Conservation (phyloP, 2,888 invertebrate genomes). For the Dynastes tityus region DNA sequence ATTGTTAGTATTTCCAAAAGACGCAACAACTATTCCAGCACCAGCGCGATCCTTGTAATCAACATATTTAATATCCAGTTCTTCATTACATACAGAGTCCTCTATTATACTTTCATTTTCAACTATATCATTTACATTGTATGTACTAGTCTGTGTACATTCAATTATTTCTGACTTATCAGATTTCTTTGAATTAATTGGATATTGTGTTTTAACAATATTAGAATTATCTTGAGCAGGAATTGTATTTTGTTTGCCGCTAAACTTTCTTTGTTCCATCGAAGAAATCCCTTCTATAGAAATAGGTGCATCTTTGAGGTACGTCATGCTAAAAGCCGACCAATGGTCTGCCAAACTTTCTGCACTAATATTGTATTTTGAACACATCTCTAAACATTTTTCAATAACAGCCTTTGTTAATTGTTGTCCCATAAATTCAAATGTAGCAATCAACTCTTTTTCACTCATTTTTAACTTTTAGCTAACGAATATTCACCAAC, state of each 20-base stretch:
- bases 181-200: background rate
- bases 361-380: conserved; percentile 76
- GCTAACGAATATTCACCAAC: background rate
- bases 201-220: conserved; percentile 4
- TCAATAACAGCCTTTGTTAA: conserved; percentile 36
- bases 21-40: conserved; percentile 76
- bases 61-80: background rate
- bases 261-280: conserved; percentile 46
- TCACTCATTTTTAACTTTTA: conserved; percentile 18
- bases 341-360: conserved; percentile 84
- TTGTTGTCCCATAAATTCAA: conserved; percentile 47
- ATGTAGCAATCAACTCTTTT: conserved; percentile 43
- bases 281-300: conserved; percentile 36
- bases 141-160: background rate
- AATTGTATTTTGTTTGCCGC: conserved; percentile 1
- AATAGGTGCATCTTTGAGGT: conserved; percentile 75
- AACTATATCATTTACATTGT: background rate
- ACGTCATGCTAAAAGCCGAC: conserved; percentile 83
- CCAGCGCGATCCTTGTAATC: conserved; percentile 65
- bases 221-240: background rate
- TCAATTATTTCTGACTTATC: background rate
- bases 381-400: conserved; percentile 75
- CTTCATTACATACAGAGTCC: background rate
- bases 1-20: conserved; percentile 48
- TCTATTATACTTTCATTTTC: conserved; percentile 11